These are phyloP conservation scores for Catalaphyllia jardinei DNA, from an alignment of 64 coral and sea anemone species.

Conservation along the genomic window DNA sequence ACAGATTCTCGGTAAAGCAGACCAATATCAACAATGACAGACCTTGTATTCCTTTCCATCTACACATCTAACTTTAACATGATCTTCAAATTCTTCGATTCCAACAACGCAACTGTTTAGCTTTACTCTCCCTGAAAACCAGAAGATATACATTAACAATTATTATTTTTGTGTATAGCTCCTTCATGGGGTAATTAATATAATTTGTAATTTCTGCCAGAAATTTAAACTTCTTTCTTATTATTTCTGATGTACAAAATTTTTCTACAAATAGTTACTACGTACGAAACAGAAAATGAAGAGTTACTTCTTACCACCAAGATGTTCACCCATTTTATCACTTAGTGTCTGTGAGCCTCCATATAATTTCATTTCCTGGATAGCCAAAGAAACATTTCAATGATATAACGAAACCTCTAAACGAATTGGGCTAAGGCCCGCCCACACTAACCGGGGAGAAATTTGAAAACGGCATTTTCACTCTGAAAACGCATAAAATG, in stretches of 20 bases:
- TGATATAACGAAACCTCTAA: neutral
- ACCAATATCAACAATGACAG: neutral
- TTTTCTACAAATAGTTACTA: too few relatives aligned
- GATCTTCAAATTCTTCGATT: slow-evolving; percentile 29
- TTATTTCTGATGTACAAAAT: too few relatives aligned
- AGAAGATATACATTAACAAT: neutral
- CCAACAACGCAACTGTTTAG: slow-evolving; percentile 19
- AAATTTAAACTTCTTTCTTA: too few relatives aligned
- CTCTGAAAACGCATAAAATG: too few relatives aligned
- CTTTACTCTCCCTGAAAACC: slow-evolving; percentile 39
- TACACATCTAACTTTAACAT: slow-evolving; percentile 41
- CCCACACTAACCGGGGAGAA: too few relatives aligned
- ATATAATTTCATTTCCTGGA: slow-evolving; percentile 59
- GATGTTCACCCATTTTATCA: slow-evolving; percentile 46
- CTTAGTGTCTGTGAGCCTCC: slow-evolving; percentile 66
- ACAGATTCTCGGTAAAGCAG: too few relatives aligned
- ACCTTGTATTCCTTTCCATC: slow-evolving; percentile 72
- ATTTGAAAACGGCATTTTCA: too few relatives aligned
- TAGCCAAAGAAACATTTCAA: neutral
- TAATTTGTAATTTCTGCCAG: too few relatives aligned
- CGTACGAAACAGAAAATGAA: too few relatives aligned
- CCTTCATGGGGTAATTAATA: too few relatives aligned
- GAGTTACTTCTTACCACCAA: slow-evolving; percentile 23
- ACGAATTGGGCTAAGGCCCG: neutral
- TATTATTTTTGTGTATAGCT: too few relatives aligned